These are phyloP conservation scores for Odontocolon sp. DNA, from an alignment of 2,888 invertebrate genomes.

Conservation along the genomic window DNA sequence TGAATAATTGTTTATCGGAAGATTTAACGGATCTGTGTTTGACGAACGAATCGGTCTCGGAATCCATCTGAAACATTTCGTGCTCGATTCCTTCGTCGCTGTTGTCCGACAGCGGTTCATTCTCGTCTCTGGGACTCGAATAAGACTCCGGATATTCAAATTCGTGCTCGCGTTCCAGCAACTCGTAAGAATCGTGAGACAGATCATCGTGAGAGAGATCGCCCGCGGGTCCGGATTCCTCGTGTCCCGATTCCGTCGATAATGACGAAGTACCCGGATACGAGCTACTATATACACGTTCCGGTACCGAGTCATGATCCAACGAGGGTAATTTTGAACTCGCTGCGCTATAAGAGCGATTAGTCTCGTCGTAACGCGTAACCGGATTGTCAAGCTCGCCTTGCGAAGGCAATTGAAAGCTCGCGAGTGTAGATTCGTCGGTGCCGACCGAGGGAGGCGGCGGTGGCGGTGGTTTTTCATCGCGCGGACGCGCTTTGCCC, in stretches of 20 bases:
- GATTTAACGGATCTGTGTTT: conserved; percentile 75
- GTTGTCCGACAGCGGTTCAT: conserved; percentile 73
- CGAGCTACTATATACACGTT: conserved; percentile 92
- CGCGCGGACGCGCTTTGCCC: conserved; percentile 84
- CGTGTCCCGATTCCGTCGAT: conserved; percentile 84
- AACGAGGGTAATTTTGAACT: conserved; percentile 85
- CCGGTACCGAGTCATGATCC: conserved; percentile 86
- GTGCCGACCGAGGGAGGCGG: too few relatives aligned
- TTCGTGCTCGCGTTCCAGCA: conserved; percentile 86
- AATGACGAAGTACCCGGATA: conserved; percentile 90
- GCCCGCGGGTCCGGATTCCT: conserved; percentile 85
- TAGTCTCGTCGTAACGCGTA: conserved; percentile 87
- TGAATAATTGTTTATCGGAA: conserved; percentile 73
- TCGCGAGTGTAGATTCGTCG: conserved; percentile 63
- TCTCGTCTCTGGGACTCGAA: conserved; percentile 76
- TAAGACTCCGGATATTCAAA: conserved; percentile 79
- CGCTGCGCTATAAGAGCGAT: conserved; percentile 85
- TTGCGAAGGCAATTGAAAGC: conserved; percentile 78
- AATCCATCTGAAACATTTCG: conserved; percentile 89
- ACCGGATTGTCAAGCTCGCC: conserved; percentile 86
- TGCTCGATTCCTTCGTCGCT: conserved; percentile 83
- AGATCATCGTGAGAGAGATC: conserved; percentile 92
- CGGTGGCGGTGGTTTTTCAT: conserved; percentile 66
- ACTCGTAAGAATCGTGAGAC: conserved; percentile 93
- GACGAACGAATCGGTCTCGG: conserved; percentile 78